These are phyloP conservation scores for Malurus elegans DNA, from an alignment of 2,113 vertebrate genomes.

Conservation along the genomic window DNA sequence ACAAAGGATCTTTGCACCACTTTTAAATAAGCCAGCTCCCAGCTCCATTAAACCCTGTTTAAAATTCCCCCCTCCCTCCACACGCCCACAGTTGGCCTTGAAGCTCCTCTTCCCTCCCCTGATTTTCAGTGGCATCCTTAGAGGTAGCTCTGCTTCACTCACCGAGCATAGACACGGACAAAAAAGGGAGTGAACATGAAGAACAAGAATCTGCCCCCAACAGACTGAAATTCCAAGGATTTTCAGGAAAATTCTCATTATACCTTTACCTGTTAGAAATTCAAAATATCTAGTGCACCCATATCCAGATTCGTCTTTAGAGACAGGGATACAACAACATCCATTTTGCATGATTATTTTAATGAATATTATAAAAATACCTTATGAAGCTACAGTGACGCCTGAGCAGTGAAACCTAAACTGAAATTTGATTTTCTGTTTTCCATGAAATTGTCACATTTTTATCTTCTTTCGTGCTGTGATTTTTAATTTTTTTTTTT, in stretches of 20 bases:
- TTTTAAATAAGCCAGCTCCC: slow-evolving; percentile 29
- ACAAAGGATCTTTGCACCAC: slow-evolving; percentile 38
- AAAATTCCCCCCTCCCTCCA: background rate
- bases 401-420: background rate
- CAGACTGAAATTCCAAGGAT: background rate
- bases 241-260: background rate
- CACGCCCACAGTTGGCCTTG: background rate
- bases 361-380: background rate
- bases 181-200: background rate
- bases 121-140: background rate
- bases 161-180: background rate
- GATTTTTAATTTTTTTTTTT: background rate
- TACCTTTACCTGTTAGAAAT: background rate
- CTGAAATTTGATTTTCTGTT: background rate
- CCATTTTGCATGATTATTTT: background rate
- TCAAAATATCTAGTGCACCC: background rate
- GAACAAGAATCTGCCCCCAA: background rate
- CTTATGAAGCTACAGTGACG: background rate
- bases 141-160: background rate
- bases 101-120: background rate
- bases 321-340: background rate
- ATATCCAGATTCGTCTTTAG: background rate
- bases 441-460: background rate
- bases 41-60: slow-evolving; percentile 25
- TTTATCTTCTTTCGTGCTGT: background rate